Conservation (phyloP, 1,140 invertebrate genomes). For the Copidosoma floridanum region DNA sequence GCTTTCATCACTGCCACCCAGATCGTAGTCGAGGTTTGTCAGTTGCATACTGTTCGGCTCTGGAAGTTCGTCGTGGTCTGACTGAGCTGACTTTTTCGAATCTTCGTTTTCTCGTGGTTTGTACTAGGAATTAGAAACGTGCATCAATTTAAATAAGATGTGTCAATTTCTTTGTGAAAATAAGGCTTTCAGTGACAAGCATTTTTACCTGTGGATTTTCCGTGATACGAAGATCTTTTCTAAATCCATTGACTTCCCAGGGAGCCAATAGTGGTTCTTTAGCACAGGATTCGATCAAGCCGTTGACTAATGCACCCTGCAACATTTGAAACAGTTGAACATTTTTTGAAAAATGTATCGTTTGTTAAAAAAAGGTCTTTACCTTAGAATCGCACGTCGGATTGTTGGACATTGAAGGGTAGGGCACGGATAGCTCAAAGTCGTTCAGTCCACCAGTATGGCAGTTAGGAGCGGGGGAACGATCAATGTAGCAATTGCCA, state of each 20-base stretch:
- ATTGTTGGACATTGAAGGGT: conserved; percentile 46
- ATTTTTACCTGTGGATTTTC: conserved; percentile 61
- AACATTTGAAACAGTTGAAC: neutral
- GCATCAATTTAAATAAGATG: conserved; percentile 2
- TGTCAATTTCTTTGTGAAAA: too few relatives aligned
- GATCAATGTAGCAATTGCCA: conserved; percentile 48
- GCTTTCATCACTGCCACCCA: conserved; percentile 43
- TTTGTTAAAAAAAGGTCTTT: conserved; percentile 5
- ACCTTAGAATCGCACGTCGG: conserved; percentile 46
- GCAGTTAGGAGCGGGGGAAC: conserved; percentile 43
- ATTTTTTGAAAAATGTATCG: neutral
- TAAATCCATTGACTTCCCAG: conserved; percentile 54
- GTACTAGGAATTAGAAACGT: conserved; percentile 34
- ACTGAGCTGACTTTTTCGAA: conserved; percentile 25
- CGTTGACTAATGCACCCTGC: conserved; percentile 55
- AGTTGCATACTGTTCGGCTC: conserved; percentile 47
- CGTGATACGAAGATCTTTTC: conserved; percentile 54
- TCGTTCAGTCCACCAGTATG: conserved; percentile 46
- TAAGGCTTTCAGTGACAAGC: too few relatives aligned
- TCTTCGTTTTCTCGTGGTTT: conserved; percentile 35
- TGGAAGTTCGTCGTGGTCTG: conserved; percentile 8
- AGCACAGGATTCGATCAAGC: conserved; percentile 48
- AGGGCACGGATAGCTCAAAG: conserved; percentile 49
- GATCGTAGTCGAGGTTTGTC: conserved; percentile 47
- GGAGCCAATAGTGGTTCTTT: conserved; percentile 52